Percentiles rank a stretch among this genome's conserved stretches.
These are phyloP conservation scores for Epinephelus cyanopodus DNA, from an alignment of 2,113 vertebrate species.

Conservation along the genomic window DNA sequence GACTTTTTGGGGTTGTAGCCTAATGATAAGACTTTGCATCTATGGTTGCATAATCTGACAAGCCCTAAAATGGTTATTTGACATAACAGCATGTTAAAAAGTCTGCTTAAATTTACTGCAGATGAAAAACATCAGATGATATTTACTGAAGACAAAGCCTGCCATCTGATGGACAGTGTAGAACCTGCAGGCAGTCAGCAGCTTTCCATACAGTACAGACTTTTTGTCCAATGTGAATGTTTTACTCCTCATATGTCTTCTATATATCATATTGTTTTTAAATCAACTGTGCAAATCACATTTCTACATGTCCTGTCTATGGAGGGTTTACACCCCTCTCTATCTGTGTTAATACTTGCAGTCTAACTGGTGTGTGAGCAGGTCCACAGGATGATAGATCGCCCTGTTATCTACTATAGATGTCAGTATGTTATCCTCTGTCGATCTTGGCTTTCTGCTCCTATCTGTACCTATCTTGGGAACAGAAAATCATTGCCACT, in stretches of 20 bases:
- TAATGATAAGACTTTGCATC: background rate
- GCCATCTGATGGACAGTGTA: slow-evolving; percentile 67
- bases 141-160: slow-evolving; percentile 48
- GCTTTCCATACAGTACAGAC: background rate
- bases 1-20: background rate
- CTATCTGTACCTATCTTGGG: background rate
- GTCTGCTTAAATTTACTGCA: background rate
- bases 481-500: background rate
- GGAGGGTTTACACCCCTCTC: background rate
- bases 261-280: background rate
- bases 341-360: too few species aligned
- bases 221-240: background rate
- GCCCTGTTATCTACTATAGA: background rate
- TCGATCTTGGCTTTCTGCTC: background rate
- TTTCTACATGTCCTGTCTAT: background rate
- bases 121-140: background rate
- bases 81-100: background rate
- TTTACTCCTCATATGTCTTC: too few species aligned
- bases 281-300: background rate
- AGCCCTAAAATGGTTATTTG: background rate
- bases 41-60: background rate
- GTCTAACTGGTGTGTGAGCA: background rate
- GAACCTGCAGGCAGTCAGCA: slow-evolving; percentile 8
- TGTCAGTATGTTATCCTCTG: background rate
- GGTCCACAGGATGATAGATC: background rate